A percentile compares a stretch with the other conserved stretches of the same genome.
Evolutionary conservation across 2,888 invertebrate species (phyloP).

Genomic region (Alviniconcha strummeri): DNA sequence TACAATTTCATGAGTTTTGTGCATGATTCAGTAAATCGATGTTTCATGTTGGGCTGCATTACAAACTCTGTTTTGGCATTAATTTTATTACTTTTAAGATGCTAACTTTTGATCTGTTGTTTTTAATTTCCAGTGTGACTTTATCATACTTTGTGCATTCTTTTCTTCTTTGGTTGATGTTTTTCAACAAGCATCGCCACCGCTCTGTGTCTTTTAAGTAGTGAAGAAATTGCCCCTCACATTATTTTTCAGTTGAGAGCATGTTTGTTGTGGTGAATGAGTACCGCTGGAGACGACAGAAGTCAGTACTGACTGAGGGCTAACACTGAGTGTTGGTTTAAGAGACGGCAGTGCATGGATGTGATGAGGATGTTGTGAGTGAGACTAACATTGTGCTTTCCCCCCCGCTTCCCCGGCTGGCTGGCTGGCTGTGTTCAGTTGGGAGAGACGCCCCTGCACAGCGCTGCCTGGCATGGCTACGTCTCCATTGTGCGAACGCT

Average conservation of each 20-base stretch:
- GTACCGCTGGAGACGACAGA: too few species aligned
- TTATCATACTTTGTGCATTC: not conserved
- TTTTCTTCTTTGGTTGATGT: not conserved
- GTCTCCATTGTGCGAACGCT: conserved; percentile 59
- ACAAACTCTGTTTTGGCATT: too few species aligned
- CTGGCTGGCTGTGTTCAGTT: conserved; percentile 67
- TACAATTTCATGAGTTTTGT: too few species aligned
- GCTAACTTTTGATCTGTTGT: not conserved
- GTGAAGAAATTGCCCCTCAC: too few species aligned
- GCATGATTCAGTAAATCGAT: too few species aligned
- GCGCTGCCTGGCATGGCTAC: conserved; percentile 77
- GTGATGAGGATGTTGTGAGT: not conserved
- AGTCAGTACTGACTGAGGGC: too few species aligned
- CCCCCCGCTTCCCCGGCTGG: not conserved
- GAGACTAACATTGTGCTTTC: conserved; percentile 3
- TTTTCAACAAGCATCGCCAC: not conserved
- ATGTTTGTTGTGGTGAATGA: not conserved
- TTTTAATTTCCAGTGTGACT: not conserved
- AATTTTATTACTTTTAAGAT: too few species aligned
- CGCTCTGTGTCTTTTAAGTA: too few species aligned
- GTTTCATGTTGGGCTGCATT: too few species aligned
- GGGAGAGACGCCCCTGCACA: conserved; percentile 77
- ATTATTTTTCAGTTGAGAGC: too few species aligned
- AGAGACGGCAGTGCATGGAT: not conserved
- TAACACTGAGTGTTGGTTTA: not conserved